Percentiles rank a stretch among this genome's conserved stretches.
These are phyloP conservation scores for Amblyteles armatorius DNA, from an alignment of 2,888 invertebrate species.

Conservation along the genomic window DNA sequence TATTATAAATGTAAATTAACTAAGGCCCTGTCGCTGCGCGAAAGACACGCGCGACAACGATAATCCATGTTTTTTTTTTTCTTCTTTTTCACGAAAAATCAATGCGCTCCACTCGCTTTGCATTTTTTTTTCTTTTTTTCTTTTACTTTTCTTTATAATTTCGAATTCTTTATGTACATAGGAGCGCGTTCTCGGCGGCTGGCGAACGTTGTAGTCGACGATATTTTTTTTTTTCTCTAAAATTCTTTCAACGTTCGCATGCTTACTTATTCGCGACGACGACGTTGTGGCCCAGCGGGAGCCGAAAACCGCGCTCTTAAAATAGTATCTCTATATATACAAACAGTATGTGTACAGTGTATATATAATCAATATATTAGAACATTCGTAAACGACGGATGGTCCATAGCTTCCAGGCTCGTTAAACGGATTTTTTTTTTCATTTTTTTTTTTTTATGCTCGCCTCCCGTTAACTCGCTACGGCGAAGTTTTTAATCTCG, in stretches of 20 bases:
- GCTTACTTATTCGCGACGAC: slow-evolving; percentile 10
- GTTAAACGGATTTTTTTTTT: slow-evolving; percentile 35
- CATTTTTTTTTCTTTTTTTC: slow-evolving; percentile 36
- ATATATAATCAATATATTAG: slow-evolving; percentile 68
- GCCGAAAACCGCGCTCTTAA: slow-evolving; percentile 72
- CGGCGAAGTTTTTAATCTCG: slow-evolving; percentile 48
- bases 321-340: slow-evolving; percentile 78
- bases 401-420: slow-evolving; percentile 63
- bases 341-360: slow-evolving; percentile 74
- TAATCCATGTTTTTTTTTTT: slow-evolving; percentile 57
- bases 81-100: slow-evolving; percentile 29
- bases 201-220: slow-evolving; percentile 23
- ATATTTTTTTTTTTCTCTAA: not conserved
- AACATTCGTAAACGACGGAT: slow-evolving; percentile 69
- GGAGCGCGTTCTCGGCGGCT: slow-evolving; percentile 37
- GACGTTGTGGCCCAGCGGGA: slow-evolving; percentile 62
- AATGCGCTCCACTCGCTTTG: slow-evolving; percentile 37
- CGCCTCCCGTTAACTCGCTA: slow-evolving; percentile 52
- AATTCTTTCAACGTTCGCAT: slow-evolving; percentile 4
- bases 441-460: slow-evolving; percentile 25
- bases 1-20: slow-evolving; percentile 68
- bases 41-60: slow-evolving; percentile 61
- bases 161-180: slow-evolving; percentile 67
- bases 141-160: slow-evolving; percentile 38
- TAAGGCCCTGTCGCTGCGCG: slow-evolving; percentile 68